Base-by-base conservation (phyloP, 1,140 invertebrate genomes). In the Drosophila pseudoobscura region DNA sequence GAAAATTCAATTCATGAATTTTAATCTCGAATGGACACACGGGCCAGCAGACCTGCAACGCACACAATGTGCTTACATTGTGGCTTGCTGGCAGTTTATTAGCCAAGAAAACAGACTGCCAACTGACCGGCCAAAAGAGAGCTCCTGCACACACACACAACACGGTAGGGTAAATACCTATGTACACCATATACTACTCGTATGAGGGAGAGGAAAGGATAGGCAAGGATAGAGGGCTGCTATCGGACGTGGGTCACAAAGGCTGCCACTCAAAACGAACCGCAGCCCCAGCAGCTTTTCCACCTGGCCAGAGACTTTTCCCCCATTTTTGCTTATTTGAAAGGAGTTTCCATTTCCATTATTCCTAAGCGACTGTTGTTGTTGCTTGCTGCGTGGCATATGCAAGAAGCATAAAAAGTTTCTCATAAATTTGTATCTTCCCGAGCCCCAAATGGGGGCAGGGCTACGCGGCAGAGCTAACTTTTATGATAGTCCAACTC, bases 351-450 rank as follows among this genome's bases (percentile, higher is more conserved):
- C 35, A 39, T 39, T 13, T 39, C 35, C 35, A 20, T 20, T 20
- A 20, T 35, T 13, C 35, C 60, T 63, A 55, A 61, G 56, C 22
- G 26, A 5, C 24, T 26, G 24, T 9, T 31, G 31, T 9, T 31
- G 31, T 2, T 31, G 31, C 2, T 31, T 31, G 29, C 31, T 69
- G 47, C 53, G 55, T 64, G 59, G 73, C 78, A 80, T 68, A 80
- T 82, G 79, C 70, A 83, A 58, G 52, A 56, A 57, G 60, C 75
- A 88, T 87, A 88, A 88, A 88, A 88, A 78, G 61, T 68, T 74
- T 44, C 55, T 17, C 83, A 88, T 87, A 88, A 87, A 87, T 82
- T 87, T 75, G 41, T 62, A 75, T 54, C 53, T 53, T 49, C 22
- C 35, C 15, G 45, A 0, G 6, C 31, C 65, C 65, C 54, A 87